Conservation (phyloP, 2,888 invertebrate species). For the Cantharis rustica region DNA sequence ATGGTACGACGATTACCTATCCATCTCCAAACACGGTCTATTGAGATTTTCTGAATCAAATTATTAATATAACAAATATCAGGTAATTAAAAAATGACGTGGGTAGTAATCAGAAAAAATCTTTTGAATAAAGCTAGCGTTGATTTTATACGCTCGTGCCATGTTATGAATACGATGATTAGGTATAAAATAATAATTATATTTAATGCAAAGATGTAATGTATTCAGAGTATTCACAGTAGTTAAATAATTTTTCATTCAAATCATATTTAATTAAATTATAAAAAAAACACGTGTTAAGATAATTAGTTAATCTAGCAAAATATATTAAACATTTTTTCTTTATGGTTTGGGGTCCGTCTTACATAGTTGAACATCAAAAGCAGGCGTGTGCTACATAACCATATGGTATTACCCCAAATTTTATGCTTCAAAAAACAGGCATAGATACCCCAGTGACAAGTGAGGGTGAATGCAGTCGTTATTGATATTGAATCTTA, state of each 20-base stretch:
- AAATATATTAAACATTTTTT: neutral
- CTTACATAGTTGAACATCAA: neutral
- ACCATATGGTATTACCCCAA: neutral
- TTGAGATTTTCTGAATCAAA: neutral
- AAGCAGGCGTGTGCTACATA: neutral
- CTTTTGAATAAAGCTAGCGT: neutral
- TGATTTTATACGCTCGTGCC: neutral
- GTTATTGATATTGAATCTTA: neutral
- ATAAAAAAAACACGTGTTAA: neutral
- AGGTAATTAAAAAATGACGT: neutral
- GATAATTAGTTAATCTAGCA: neutral
- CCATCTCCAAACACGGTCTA: neutral
- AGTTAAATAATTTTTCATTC: neutral
- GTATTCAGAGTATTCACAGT: neutral
- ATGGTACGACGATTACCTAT: neutral
- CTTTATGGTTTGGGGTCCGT: neutral
- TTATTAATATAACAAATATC: neutral
- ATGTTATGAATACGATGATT: neutral
- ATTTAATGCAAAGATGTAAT: neutral
- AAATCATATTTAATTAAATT: neutral
- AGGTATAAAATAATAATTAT: neutral
- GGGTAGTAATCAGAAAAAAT: neutral
- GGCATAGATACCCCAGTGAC: neutral
- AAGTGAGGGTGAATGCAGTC: neutral
- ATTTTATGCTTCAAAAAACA: neutral